Evolutionary conservation across 2,888 invertebrate genomes (phyloP).

Genomic region (Automeris io): DNA sequence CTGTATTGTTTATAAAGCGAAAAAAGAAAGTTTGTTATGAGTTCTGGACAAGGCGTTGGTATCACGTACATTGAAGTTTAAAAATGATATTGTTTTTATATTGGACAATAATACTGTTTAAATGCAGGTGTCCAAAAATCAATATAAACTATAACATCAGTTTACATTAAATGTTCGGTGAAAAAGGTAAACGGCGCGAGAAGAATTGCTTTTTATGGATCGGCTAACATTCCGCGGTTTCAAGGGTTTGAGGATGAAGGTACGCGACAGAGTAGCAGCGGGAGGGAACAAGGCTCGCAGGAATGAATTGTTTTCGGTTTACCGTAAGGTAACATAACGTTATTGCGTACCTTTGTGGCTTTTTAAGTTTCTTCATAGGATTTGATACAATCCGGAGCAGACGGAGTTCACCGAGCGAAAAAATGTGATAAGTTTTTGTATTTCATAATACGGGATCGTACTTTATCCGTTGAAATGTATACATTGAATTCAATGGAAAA

Average conservation of each 20-base stretch:
- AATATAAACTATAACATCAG: constrained; percentile 54
- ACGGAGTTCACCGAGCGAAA: constrained; percentile 17
- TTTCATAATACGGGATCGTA: constrained; percentile 1
- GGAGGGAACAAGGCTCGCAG: constrained; percentile 26
- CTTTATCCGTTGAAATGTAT: constrained; percentile 12
- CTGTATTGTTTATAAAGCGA: no score
- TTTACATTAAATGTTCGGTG: constrained; percentile 66
- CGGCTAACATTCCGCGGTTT: constrained; percentile 57
- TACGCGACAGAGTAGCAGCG: constrained; percentile 23
- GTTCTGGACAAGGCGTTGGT: no score
- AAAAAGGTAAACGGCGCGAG: constrained; percentile 64
- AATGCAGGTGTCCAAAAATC: constrained; percentile 23
- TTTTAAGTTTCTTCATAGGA: constrained; percentile 57
- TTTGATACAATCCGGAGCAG: constrained; percentile 21
- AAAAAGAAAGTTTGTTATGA: no score
- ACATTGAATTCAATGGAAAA: constrained; percentile 8
- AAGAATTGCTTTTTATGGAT: constrained; percentile 73
- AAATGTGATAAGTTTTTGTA: not conserved
- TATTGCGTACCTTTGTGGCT: constrained; percentile 62
- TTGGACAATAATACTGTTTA: constrained; percentile 13
- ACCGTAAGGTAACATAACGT: constrained; percentile 56
- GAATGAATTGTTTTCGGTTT: constrained; percentile 68
- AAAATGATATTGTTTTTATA: no score
- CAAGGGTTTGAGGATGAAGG: constrained; percentile 28
- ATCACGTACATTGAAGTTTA: no score